Base-by-base conservation (phyloP, 2,113 vertebrate species). In the Ariopsis seemanni region DNA sequence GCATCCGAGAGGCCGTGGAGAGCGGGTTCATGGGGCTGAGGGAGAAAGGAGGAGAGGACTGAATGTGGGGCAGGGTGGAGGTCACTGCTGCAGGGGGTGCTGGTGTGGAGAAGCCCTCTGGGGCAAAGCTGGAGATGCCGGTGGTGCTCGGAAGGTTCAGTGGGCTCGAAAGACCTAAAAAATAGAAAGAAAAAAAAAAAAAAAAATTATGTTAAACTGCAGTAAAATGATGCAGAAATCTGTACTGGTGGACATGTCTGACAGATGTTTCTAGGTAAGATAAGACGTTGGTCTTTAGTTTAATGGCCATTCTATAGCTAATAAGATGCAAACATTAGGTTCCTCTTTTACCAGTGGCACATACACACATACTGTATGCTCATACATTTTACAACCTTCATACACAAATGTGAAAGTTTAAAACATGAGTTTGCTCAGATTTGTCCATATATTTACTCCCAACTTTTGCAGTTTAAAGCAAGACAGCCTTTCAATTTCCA, bases 121-220 rank as follows among this genome's bases (percentile, higher is more conserved):
- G 88, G 7, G 94, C 87, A 57, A 95, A 89, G 48, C 90, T 86
- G 48, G 93, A 92, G 50, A 91, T 1, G 0, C 92, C 71, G 0
- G 95, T 89, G 5, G 84, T 81, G 75, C 82, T 79, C 1, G 88
- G 82, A 30, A 85, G 81, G 18, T 93, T 84, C 62, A 94, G 88
- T 1, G 95, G 90, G 90, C 88, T 92, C 5, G 95, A 86, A 50
- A 93, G 84, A 78, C 91, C 95, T 96, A 83, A 2, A 2, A 89
- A 30, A 86, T 14, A 62, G 14, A 25, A 2, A 34, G 30, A 34
- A 2, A 52, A 58, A 22, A 7, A 86, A 42, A 4, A 42, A 42
- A 4, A 52, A 65, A 15, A 7, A 86, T 5, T 55, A n/a, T 8
- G 7, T 9, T 22, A 34, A 50, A 80, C 27, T 58, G 17, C 18